Evolutionary conservation across 2,113 vertebrate genomes (phyloP).

Genomic region (Psammodynastes pulverulentus): DNA sequence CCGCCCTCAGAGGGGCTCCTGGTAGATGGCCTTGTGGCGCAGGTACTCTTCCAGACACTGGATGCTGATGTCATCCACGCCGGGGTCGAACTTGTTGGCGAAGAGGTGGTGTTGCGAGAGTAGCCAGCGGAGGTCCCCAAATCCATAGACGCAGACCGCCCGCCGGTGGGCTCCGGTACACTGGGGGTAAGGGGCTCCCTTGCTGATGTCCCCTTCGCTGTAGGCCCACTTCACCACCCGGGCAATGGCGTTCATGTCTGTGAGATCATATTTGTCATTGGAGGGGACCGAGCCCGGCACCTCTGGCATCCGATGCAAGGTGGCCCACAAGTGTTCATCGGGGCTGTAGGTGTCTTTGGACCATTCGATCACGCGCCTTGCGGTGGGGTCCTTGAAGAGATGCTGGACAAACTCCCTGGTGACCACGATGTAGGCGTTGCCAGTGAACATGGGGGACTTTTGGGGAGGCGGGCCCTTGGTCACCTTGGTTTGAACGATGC

Average conservation of each 20-base stretch:
- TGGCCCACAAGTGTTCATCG: constrained; percentile 92
- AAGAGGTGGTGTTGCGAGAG: constrained; percentile 81
- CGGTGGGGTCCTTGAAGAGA: constrained; percentile 63
- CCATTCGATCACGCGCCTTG: constrained; percentile 78
- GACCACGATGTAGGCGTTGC: constrained; percentile 83
- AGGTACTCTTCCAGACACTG: constrained; percentile 85
- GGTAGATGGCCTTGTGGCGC: constrained; percentile 70
- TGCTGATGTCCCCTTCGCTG: constrained; percentile 71
- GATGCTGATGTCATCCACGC: constrained; percentile 75
- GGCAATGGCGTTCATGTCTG: constrained; percentile 82
- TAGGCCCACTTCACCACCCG: constrained; percentile 82
- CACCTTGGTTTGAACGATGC: constrained; percentile 33
- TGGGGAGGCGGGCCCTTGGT: constrained; percentile 69
- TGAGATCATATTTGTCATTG: constrained; percentile 74
- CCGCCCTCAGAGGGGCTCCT: constrained; percentile 48
- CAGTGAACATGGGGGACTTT: constrained; percentile 76
- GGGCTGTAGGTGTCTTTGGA: constrained; percentile 89
- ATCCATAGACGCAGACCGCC: constrained; percentile 80
- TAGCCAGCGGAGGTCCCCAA: constrained; percentile 83
- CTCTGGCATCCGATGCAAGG: constrained; percentile 77
- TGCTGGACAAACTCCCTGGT: constrained; percentile 79
- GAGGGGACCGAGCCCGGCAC: constrained; percentile 77
- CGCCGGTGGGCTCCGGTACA: constrained; percentile 78
- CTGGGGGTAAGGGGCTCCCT: constrained; percentile 78
- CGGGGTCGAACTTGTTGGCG: constrained; percentile 91